Evolutionary conservation across 2,113 vertebrate genomes (phyloP), one percentile per base, ranked within the genome.

Genomic region (Tachuris rubrigastra): DNA sequence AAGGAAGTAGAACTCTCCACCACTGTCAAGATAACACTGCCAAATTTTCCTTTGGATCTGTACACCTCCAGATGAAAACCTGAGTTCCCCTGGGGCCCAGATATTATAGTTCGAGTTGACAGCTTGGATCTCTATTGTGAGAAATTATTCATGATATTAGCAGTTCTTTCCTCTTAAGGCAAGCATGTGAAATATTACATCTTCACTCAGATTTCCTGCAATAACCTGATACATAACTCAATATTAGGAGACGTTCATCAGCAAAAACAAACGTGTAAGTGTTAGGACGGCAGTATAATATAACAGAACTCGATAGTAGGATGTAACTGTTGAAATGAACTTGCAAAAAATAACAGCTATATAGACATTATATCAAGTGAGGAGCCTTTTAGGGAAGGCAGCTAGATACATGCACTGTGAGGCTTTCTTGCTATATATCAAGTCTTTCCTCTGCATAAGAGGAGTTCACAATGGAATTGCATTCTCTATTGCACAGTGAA

Each of bases 71-170:
- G 67, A 95, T 96, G 95, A 96, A 97, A 96, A 96, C 92, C 96
- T 94, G 87, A 76, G 88, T 50, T 87, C 95, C 90, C 96, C 52
- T 30, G 67, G 55, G 93, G 37, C 78, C 68, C 74, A 91, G 94
- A 95, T 89, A 95, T 85, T 96, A 91, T 71, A 96, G 93, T 91
- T 94, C 90, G 90, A 93, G 92, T 74, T 97, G 96, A 96, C 96
- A 97, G 95, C 95, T 97, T 96, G 95, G 90, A 96, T 97, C 94
- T 96, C 86, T 95, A 96, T 97, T 95, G 95, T 96, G 74, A 97
- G 95, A 91, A 97, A 97, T 96, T 97, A 97, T 97, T 97, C 88
- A 97, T 97, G 88, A 93, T 94, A 95, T 97, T 96, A 97, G 89
- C 85, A 90, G 86, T 76, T 93, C 96, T 95, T 84, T 86, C 93